phyloP scores from a whole-genome alignment of 30 jellyfish, hydroid and myxozoan species.

The Chrysaora quinquecirrha region DNA sequence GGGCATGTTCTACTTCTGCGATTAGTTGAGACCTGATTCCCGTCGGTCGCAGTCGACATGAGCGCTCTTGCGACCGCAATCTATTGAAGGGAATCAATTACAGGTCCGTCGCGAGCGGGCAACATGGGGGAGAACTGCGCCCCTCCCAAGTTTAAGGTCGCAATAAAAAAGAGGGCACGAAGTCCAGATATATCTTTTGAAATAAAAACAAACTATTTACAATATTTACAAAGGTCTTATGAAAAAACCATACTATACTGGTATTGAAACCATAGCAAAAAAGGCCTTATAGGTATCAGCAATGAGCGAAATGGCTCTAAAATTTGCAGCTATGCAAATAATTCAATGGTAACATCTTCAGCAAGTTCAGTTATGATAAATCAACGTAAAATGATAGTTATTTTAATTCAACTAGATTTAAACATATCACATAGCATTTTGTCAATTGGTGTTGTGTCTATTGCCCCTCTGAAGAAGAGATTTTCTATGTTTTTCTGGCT shows the following conservation, averaged over 20 bases:
- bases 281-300: background rate
- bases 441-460: constrained; percentile 91
- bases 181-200: too few species aligned
- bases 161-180: too few species aligned
- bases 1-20: too few species aligned
- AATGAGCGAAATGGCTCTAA: background rate
- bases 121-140: too few species aligned
- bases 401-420: constrained; percentile 84
- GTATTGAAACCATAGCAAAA: background rate
- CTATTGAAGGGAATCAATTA: too few species aligned
- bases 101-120: too few species aligned
- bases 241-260: too few species aligned
- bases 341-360: background rate
- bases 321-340: background rate
- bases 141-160: too few species aligned
- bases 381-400: too few species aligned
- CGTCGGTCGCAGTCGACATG: too few species aligned
- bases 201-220: background rate
- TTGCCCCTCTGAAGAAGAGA: constrained; percentile 92
- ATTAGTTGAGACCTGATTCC: too few species aligned
- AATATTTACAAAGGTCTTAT: background rate
- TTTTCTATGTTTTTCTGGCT: constrained; percentile 90
- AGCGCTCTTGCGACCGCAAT: too few species aligned
- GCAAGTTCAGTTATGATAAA: background rate
- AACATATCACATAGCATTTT: constrained; percentile 94